Percentiles rank a stretch among this genome's conserved stretches.
Evolutionary conservation across 2,797 vertebrate species (phyloP).

Genomic region (Crocodylus rhombifer): DNA sequence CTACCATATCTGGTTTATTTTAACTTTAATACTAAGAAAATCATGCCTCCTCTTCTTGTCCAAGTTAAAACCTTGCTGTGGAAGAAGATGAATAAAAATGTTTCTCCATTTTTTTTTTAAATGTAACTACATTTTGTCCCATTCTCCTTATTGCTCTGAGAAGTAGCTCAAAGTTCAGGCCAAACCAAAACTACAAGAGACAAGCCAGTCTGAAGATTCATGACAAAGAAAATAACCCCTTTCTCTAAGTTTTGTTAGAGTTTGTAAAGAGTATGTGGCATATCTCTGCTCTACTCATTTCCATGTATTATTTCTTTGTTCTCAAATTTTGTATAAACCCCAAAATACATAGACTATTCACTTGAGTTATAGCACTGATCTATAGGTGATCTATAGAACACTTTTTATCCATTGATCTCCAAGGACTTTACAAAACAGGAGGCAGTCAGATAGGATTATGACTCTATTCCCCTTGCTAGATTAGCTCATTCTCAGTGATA

Average conservation of each 20-base stretch:
- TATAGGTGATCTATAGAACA: neutral
- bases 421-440: neutral
- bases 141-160: neutral
- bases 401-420: neutral
- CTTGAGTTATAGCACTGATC: too few relatives aligned
- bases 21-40: neutral
- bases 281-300: neutral
- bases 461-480: neutral
- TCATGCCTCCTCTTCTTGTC: conserved; percentile 28
- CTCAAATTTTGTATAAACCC: neutral
- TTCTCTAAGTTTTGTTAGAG: neutral
- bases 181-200: conserved; percentile 41
- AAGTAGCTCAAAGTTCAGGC: conserved; percentile 6
- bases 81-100: neutral
- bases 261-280: neutral
- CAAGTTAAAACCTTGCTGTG: neutral
- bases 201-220: neutral
- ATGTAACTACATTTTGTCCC: neutral
- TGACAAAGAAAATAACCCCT: neutral
- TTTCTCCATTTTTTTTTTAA: neutral
- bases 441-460: too few relatives aligned
- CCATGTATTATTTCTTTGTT: neutral
- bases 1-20: neutral
- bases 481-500: neutral
- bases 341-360: neutral